A percentile compares a stretch with the other conserved stretches of the same genome.
Evolutionary conservation across 2,797 vertebrate genomes (phyloP).

Genomic region (Myoxocephalus aenaeus): DNA sequence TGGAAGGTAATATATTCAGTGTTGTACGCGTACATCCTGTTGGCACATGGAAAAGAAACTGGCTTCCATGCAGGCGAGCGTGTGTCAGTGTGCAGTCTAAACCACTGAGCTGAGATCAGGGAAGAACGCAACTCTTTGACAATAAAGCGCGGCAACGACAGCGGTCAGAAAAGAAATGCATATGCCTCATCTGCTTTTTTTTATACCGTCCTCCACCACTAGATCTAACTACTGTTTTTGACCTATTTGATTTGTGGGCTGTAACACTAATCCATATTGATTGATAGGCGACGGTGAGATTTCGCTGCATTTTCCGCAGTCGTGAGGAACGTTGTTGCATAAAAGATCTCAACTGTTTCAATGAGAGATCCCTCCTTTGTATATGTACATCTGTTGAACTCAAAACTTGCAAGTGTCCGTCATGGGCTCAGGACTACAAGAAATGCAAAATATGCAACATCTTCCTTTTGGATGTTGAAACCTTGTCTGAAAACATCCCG

Average conservation of each 20-base stretch:
- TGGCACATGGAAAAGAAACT: slow-evolving; percentile 48
- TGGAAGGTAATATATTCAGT: slow-evolving; percentile 57
- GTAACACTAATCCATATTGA: slow-evolving; percentile 56
- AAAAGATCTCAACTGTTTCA: slow-evolving; percentile 45
- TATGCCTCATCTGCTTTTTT: slow-evolving; percentile 57
- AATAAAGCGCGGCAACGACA: slow-evolving; percentile 63
- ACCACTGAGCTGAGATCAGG: slow-evolving; percentile 77
- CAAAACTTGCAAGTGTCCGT: slow-evolving; percentile 50
- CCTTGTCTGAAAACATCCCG: slow-evolving; percentile 48
- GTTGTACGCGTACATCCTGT: slow-evolving; percentile 60
- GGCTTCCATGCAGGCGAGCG: slow-evolving; percentile 51
- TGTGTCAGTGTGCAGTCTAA: slow-evolving; percentile 54
- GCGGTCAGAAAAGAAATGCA: slow-evolving; percentile 53
- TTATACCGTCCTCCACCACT: slow-evolving; percentile 40
- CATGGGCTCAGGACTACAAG: slow-evolving; percentile 72
- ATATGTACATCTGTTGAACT: slow-evolving; percentile 58
- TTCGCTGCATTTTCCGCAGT: slow-evolving; percentile 66
- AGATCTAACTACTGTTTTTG: slow-evolving; percentile 46
- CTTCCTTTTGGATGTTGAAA: slow-evolving; percentile 61
- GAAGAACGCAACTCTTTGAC: slow-evolving; percentile 71
- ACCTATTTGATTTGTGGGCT: slow-evolving; percentile 42
- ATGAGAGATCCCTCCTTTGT: slow-evolving; percentile 42
- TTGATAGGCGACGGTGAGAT: slow-evolving; percentile 33
- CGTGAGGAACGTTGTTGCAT: slow-evolving; percentile 39
- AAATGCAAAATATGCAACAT: slow-evolving; percentile 77